Conservation (phyloP, 2,797 vertebrate genomes). For the Silurus aristotelis region DNA sequence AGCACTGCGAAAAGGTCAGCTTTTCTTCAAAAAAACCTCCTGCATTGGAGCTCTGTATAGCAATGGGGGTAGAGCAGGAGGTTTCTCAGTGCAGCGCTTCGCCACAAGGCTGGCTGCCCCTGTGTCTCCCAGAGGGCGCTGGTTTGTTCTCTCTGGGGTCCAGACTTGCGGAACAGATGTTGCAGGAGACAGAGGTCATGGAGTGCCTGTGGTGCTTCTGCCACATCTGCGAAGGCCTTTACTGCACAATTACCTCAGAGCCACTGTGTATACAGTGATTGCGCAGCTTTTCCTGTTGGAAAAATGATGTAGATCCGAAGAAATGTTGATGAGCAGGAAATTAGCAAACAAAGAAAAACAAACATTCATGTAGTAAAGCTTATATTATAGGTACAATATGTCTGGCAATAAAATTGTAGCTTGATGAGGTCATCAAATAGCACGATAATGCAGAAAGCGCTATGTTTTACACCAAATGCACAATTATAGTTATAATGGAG, state of each 20-base stretch:
- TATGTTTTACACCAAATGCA: no score
- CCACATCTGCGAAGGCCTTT: slow-evolving; percentile 59
- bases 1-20: slow-evolving; percentile 67
- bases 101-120: slow-evolving; percentile 47
- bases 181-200: slow-evolving; percentile 60
- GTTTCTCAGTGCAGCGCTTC: slow-evolving; percentile 32
- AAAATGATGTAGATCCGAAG: slow-evolving; percentile 51
- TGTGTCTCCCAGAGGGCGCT: slow-evolving; percentile 49
- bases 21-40: neutral
- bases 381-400: slow-evolving; percentile 10
- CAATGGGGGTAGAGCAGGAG: slow-evolving; percentile 6
- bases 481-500: no score
- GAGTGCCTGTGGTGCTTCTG: slow-evolving; percentile 59
- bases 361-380: neutral
- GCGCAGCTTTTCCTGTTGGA: slow-evolving; percentile 46
- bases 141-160: slow-evolving; percentile 51
- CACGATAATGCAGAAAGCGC: neutral
- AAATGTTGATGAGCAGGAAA: slow-evolving; percentile 55
- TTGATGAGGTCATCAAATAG: neutral
- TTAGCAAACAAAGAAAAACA: slow-evolving; percentile 32
- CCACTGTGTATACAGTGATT: slow-evolving; percentile 58
- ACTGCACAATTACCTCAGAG: slow-evolving; percentile 62
- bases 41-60: slow-evolving; percentile 1
- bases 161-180: slow-evolving; percentile 64
- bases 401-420: neutral